A percentile compares a stretch with the other conserved stretches of the same genome.
These are phyloP conservation scores for Vandiemenella viatica DNA, from an alignment of 2,888 invertebrate genomes.

Conservation along the genomic window DNA sequence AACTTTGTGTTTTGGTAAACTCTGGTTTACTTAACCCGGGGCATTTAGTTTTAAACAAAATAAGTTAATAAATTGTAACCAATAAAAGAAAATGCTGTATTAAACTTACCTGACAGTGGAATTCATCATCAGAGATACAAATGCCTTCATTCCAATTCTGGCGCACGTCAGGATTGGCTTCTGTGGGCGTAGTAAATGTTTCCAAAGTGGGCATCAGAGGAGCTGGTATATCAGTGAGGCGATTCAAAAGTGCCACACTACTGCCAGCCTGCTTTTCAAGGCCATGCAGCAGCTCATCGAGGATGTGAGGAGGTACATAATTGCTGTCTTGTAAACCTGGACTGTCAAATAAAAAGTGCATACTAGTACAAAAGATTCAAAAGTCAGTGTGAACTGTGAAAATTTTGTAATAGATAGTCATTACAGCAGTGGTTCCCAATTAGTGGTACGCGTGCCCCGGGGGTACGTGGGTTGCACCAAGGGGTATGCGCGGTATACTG, in stretches of 20 bases:
- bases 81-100: too few species aligned
- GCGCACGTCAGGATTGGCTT: constrained; percentile 43
- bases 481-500: too few species aligned
- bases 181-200: constrained; percentile 48
- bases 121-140: constrained; percentile 51
- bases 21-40: too few species aligned
- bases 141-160: constrained; percentile 54
- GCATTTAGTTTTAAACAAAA: too few species aligned
- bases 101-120: constrained; percentile 73
- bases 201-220: constrained; percentile 34
- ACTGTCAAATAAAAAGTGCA: constrained; percentile 24
- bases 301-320: constrained; percentile 24
- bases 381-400: too few species aligned
- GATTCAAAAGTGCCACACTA: constrained; percentile 27
- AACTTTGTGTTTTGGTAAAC: too few species aligned
- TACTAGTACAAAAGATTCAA: too few species aligned
- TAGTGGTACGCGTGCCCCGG: too few species aligned
- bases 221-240: background rate
- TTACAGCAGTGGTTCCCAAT: too few species aligned
- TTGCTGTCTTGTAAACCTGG: constrained; percentile 34
- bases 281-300: constrained; percentile 29
- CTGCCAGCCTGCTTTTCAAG: constrained; percentile 26
- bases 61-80: too few species aligned
- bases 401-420: too few species aligned
- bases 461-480: too few species aligned